A percentile compares a stretch with the other conserved stretches of the same genome.
Evolutionary conservation across 92 coral and sea anemone genomes (phyloP).

Genomic region (Siderastrea siderea): DNA sequence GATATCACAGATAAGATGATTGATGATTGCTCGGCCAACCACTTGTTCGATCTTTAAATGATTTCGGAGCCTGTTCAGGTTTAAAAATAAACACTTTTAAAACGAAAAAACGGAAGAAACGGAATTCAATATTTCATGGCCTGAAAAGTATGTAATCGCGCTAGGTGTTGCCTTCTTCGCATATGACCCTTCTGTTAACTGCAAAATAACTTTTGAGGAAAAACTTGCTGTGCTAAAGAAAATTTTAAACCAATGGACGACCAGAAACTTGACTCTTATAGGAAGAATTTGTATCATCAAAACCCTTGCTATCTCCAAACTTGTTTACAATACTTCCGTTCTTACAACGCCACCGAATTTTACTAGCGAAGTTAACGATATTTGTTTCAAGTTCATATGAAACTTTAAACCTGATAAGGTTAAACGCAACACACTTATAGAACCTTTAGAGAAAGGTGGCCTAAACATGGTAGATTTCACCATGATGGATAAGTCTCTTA

Average conservation of each 20-base stretch:
- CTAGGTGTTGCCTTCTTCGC: constrained; percentile 21
- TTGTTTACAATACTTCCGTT: no score
- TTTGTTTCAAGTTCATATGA: no score
- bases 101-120: constrained; percentile 24
- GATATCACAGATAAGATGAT: neutral
- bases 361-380: no score
- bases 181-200: neutral
- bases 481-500: no score
- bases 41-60: neutral
- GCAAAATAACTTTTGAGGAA: neutral
- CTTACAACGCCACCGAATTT: no score
- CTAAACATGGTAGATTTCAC: no score
- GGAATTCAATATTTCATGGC: constrained; percentile 13
- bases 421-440: no score
- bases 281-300: no score
- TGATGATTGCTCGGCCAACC: neutral
- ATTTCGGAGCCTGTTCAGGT: constrained; percentile 10
- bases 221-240: neutral
- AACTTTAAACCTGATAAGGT: no score
- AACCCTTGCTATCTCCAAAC: no score
- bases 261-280: constrained; percentile 2
- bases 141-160: neutral
- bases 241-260: neutral
- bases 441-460: no score
- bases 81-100: neutral